Conservation (phyloP, 2,888 invertebrate species). For the Eulithis prunata region DNA sequence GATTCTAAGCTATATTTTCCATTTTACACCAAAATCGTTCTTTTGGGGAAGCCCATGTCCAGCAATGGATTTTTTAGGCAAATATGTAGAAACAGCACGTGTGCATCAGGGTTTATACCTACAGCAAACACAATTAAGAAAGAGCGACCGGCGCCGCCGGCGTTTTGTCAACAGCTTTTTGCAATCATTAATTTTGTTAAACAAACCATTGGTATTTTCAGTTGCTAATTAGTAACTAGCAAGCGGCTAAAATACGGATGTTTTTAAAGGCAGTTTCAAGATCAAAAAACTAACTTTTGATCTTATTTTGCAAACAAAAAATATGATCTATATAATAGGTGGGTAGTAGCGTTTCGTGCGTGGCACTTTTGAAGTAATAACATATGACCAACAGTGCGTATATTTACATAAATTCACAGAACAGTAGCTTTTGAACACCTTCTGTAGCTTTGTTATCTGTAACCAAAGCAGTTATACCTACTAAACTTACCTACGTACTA, state of each 20-base stretch:
- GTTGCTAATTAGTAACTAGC: constrained; percentile 29
- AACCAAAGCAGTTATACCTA: constrained; percentile 13
- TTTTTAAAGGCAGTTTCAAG: not conserved
- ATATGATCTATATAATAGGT: no score
- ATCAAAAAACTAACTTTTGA: not conserved
- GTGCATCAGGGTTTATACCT: constrained; percentile 21
- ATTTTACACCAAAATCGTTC: no score
- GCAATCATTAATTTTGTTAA: constrained; percentile 33
- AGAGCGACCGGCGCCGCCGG: constrained; percentile 19
- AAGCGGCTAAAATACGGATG: constrained; percentile 1
- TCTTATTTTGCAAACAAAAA: not conserved
- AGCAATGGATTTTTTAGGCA: no score
- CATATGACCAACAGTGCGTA: no score
- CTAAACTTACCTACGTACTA: constrained; percentile 24
- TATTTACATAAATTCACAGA: no score
- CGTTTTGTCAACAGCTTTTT: constrained; percentile 30
- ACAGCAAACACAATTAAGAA: constrained; percentile 33
- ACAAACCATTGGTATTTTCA: constrained; percentile 31
- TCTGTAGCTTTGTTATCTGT: not conserved
- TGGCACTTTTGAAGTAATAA: no score
- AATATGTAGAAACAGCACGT: not conserved
- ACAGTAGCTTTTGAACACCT: no score
- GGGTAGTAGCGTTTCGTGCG: no score
- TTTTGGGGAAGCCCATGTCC: no score
- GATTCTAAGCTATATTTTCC: no score